phyloP scores from a whole-genome alignment of 1,140 invertebrate genomes.

The Diprion similis region DNA sequence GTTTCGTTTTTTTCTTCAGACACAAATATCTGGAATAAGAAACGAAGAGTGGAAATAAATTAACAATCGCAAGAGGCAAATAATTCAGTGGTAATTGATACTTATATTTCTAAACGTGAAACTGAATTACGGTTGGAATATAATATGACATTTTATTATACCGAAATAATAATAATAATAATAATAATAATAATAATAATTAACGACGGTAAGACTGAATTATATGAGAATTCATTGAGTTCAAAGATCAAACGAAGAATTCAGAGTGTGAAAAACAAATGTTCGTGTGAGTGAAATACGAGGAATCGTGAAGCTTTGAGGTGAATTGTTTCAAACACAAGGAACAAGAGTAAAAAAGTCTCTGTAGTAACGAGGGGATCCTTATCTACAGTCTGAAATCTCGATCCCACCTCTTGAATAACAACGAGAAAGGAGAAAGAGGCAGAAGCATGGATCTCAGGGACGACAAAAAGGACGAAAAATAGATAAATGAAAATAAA shows the following conservation, averaged over 20 bases:
- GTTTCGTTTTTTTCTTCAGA: no score
- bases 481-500: neutral
- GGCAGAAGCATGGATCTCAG: neutral
- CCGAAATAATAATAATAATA: neutral
- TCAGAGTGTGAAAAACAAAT: neutral
- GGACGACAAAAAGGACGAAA: neutral
- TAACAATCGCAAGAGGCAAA: no score
- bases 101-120: no score
- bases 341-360: neutral
- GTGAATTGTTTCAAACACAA: neutral
- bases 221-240: neutral
- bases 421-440: neutral
- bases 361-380: neutral
- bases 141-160: neutral
- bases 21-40: no score
- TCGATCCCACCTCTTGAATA: constrained; percentile 2
- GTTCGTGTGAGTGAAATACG: no score
- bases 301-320: no score
- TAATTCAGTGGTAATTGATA: no score
- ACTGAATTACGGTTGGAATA: no score
- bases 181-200: neutral
- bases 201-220: neutral
- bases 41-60: no score
- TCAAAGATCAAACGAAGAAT: neutral
- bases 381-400: neutral